phyloP scores from a whole-genome alignment of 2,113 vertebrate species.

The Elephantulus edwardii region DNA sequence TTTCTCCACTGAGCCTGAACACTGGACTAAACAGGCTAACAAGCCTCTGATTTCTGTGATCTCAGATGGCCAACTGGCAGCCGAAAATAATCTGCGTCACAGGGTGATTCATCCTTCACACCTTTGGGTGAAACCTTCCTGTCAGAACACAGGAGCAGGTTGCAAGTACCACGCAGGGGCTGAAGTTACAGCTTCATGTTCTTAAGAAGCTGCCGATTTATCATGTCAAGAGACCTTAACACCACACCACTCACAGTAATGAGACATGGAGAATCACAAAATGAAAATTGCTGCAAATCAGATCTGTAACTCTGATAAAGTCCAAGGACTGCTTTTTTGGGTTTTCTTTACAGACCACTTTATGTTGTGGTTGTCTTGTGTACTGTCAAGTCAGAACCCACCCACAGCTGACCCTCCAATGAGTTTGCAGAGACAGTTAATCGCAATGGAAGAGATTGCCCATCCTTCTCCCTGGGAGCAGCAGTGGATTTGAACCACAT shows the following conservation, averaged over 20 bases:
- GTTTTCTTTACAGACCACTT: not conserved
- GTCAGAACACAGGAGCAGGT: not conserved
- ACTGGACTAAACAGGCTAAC: not conserved
- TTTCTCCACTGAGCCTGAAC: slow-evolving; percentile 32
- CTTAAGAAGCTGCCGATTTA: not conserved
- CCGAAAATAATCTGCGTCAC: not conserved
- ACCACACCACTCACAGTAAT: not conserved
- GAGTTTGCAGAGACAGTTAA: too few relatives aligned
- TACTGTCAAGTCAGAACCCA: too few relatives aligned
- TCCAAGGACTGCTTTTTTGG: not conserved
- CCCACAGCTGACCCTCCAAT: too few relatives aligned
- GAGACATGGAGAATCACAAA: not conserved
- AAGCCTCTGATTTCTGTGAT: slow-evolving; percentile 42
- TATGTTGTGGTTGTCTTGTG: too few relatives aligned
- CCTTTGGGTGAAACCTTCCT: not conserved
- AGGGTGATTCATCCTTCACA: slow-evolving; percentile 61
- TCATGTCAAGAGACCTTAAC: not conserved
- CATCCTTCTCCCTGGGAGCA: too few relatives aligned
- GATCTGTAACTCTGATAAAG: not conserved
- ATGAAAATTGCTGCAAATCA: not conserved
- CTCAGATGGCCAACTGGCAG: slow-evolving; percentile 41
- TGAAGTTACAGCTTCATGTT: not conserved
- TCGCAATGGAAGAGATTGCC: too few relatives aligned
- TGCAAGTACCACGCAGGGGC: not conserved
- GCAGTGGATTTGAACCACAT: too few relatives aligned